Evolutionary conservation across 2,888 invertebrate species (phyloP), one percentile per base, ranked within the genome.

Genomic region (Tetropium fuscum): DNA sequence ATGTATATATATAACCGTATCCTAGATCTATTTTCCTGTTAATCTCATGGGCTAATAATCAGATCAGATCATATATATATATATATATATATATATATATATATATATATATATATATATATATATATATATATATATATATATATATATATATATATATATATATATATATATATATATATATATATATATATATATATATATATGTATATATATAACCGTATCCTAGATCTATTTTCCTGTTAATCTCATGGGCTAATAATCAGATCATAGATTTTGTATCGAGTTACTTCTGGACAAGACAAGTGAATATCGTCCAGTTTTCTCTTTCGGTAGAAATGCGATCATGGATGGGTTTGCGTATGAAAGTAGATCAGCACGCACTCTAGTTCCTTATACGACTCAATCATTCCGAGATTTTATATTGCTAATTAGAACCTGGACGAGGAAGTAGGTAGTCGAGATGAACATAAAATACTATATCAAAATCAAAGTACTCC

Each of bases 311-410:
- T 60, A 63, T 55, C 57, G 62, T 64, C 65, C 67, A 72, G 70
- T 75, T 75, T 74, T 75, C 74, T 75, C 75, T 74, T 75, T 75
- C 74, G 63, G 53, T 68, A 71, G 73, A 70, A 71, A 70, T 69
- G 69, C 66, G 55, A 69, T 66, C 70, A 65, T 27, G 69, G 71
- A 71, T 72, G 63, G 60, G 55, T 60, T 54, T 69, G 71, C 69
- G 70, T 68, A 70, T 55, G 73, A 74, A 74, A 74, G 73, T 73
- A 62, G 75, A 73, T 66, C 74, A 66, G 60, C 64, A 68, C 68
- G 71, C 71, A 70, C 64, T 51, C 36, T 20, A 55, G 38, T 60
- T 64, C 60, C 64, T 60, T 55, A 58, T 64, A 43, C 60, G 54
- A 40, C 47, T 47, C 41, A 27, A 47, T 41, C 51, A 44, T 36